Base-by-base conservation (phyloP, 2,888 invertebrate genomes). In the Chrysopilus asiliformis region DNA sequence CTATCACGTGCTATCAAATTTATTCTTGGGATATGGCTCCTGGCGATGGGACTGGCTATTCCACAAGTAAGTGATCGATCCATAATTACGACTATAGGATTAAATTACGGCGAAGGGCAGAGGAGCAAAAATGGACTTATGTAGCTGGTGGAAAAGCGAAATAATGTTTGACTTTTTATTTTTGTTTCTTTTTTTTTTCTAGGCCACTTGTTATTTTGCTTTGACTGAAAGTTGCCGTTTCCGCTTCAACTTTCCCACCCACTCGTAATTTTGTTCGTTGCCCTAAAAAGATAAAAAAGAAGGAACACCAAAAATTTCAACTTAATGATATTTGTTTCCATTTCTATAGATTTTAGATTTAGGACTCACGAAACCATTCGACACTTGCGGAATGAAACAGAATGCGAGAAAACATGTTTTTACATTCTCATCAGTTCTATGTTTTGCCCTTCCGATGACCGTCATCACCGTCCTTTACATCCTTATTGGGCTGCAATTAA, bases 1-100 rank as follows among this genome's bases (percentile, higher is more conserved):
- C 64, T 91, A 26, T 79, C 85, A 12, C 69, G 93, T 19, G 90
- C 86, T 8, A 69, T 84, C 38, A 81, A 80, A 53, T 76, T 85
- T 49, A 83, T 93, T 26, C 58, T 85, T 15, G 63, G 74, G 27
- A 74, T 91, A 43, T 94, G 93, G 93, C 54, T 83, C 34, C 64
- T 77, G 1, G 79, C 89, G 0, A 60, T 87, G 46, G 67, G 74
- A 42, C 61, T 80, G 50, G 85, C 84, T 0, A 63, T 81, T 28
- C 84, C 84, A 0, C 81, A 81, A 54, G 83, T 33, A 38, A 38
- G 32, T n/a, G 10, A 31, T 12, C 18, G 26, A 37, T n/a, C n/a
- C n/a, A n/a, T n/a, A n/a, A n/a, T n/a, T n/a, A n/a, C n/a, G n/a
- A n/a, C n/a, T n/a, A n/a, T n/a, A n/a, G n/a, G n/a, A n/a, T n/a